Evolutionary conservation across 2,888 invertebrate species (phyloP), one percentile per base, ranked within the genome.

Genomic region (Drosophila nigricruria): DNA sequence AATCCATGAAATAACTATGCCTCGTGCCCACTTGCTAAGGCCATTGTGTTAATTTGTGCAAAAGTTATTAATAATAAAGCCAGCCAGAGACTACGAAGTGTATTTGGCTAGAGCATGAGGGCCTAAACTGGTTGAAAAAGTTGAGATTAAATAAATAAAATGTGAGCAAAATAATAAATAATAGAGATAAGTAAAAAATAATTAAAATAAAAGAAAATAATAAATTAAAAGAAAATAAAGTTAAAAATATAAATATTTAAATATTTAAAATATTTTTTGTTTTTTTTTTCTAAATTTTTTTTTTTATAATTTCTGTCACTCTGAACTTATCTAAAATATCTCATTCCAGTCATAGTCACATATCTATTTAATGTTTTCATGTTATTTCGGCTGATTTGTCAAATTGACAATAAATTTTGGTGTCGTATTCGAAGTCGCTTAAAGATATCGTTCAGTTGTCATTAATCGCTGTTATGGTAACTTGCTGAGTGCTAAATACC

Each of bases 21-120:
- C 77, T 59, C 72, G 76, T 79, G 77, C 75, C 52, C 58, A 62
- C 57, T 42, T 68, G 52, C 56, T 30, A 56, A 65, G 58, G 78
- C 77, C 79, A 77, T 70, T 56, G 82, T 79, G 83, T 73, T 88
- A 73, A 83, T 83, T 83, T 82, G 77, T 32, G 27, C 63, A 69
- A 68, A 65, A 69, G 49, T 68, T 57, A 58, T 74, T 64, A 58
- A 77, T 58, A 49, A 49, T 54, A 36, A 50, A 36, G 18, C 32
- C n/a, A 47, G 49, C 34, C 47, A 65, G 40, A 40, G 20, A 1
- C 36, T 32, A 3, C 10, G 8, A 16, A 6, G 5, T n/a, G 18
- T 18, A 14, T 36, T 45, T 8, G 40, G 25, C 42, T 18, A 18
- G n/a, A 61, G 47, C 34, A 6, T 3, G 16, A 40, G 12, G 10